These are phyloP conservation scores for Cosmopolites sordidus DNA, from an alignment of 2,888 invertebrate genomes.

Conservation along the genomic window DNA sequence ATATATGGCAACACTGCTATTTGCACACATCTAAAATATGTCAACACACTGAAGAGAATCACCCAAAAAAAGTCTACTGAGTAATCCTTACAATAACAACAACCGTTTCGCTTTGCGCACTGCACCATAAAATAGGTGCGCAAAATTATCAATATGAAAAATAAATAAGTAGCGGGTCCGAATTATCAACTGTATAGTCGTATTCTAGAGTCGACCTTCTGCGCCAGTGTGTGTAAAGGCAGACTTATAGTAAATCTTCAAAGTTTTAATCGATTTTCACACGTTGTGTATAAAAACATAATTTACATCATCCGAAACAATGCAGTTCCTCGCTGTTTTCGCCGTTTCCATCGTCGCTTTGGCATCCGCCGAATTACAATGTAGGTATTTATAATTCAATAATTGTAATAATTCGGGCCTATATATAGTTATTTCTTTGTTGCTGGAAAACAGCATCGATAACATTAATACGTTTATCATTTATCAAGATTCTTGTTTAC, in stretches of 20 bases:
- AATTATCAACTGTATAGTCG: constrained; percentile 28
- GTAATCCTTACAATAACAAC: background rate
- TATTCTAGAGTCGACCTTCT: constrained; percentile 64
- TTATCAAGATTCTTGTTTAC: too few species aligned
- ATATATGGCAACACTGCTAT: background rate
- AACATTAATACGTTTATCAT: too few species aligned
- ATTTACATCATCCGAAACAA: constrained; percentile 9
- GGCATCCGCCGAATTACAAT: constrained; percentile 58
- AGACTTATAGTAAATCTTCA: constrained; percentile 34
- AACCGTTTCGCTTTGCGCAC: background rate
- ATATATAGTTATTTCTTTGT: too few species aligned
- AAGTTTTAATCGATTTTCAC: too few species aligned
- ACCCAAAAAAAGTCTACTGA: too few species aligned
- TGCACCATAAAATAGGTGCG: constrained; percentile 1
- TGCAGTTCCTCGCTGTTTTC: constrained; percentile 25
- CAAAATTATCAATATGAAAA: constrained; percentile 14
- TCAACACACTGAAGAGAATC: background rate
- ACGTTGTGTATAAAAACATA: constrained; percentile 82
- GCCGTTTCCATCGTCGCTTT: constrained; percentile 43
- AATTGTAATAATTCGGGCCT: too few species aligned
- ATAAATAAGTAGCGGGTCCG: constrained; percentile 10
- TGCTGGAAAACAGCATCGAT: too few species aligned
- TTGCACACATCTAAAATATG: background rate
- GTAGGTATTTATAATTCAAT: constrained; percentile 53
- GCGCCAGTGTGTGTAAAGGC: constrained; percentile 91